These are phyloP conservation scores for Tenualosa thibaudeaui DNA, from an alignment of 2,797 vertebrate genomes.

Conservation along the genomic window DNA sequence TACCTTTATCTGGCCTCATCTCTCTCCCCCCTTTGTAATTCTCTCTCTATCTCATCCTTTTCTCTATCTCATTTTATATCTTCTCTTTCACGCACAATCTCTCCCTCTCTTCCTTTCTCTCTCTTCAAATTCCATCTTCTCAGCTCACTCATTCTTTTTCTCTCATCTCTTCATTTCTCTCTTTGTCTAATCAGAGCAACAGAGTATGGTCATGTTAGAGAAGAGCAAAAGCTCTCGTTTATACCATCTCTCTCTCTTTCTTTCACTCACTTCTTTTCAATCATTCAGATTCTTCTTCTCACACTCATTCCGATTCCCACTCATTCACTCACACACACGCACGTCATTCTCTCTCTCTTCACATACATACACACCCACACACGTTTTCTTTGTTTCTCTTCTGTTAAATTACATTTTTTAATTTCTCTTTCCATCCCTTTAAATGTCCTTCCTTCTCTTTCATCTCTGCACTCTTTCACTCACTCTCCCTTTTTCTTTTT, in stretches of 20 bases:
- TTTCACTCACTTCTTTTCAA: not conserved
- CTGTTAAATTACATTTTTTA: no score
- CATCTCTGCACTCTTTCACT: no score
- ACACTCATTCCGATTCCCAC: not conserved
- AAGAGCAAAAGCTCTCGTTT: not conserved
- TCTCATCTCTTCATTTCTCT: not conserved
- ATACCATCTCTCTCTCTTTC: constrained; percentile 27
- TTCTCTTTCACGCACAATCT: not conserved
- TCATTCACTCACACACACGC: not conserved
- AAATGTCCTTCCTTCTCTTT: no score
- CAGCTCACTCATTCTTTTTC: not conserved
- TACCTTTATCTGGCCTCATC: no score
- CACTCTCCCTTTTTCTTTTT: no score
- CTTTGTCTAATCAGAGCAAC: not conserved
- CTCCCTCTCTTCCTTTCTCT: constrained; percentile 10
- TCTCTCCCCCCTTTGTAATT: no score
- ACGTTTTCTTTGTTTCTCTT: not conserved
- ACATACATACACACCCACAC: not conserved
- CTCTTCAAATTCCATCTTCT: not conserved
- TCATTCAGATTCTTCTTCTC: not conserved
- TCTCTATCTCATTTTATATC: no score
- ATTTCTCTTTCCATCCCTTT: no score
- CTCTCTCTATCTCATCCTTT: no score
- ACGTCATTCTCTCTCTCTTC: not conserved
- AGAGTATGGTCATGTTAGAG: not conserved